Base-by-base conservation (phyloP, 2,888 invertebrate species). In the Corbicula japonica region DNA sequence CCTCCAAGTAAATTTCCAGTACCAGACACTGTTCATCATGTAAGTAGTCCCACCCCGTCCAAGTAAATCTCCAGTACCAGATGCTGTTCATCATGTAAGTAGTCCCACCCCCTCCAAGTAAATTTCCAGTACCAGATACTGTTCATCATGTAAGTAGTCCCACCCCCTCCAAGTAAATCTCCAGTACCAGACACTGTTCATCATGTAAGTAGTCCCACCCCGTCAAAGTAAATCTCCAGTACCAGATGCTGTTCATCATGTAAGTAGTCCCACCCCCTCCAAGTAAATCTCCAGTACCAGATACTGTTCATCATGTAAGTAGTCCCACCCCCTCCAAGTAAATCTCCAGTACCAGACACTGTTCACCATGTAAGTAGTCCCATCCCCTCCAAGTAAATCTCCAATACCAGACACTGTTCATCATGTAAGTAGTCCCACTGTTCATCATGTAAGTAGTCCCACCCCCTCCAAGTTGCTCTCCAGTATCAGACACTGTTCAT, bases 81-180 rank as follows among this genome's bases (percentile, higher is more conserved):
- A n/a, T n/a, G n/a, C n/a, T n/a, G n/a, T n/a, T n/a, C n/a, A n/a
- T n/a, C n/a, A n/a, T n/a, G n/a, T n/a, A n/a, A n/a, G n/a, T n/a
- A 41, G 41, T 41, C 5, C 82, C 78, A 26, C 87, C 83, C 3
- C 83, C 84, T 15, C 83, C 82, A 3, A 83, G 78, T 34, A 78
- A 86, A 41, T 80, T 84, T 12, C 83, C 85, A 26, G 85, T 70
- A 3, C 46, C 71, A n/a, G 73, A 71, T 10, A 56, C 62, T 12
- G 58, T 70, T 52, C 69, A 61, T 23, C 78, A 87, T 38, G 89
- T 66, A 72, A 62, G 21, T 75, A 44, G 76, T 83, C 5, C 82
- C 80, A 26, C 87, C 83, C 3, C 83, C 84, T 15, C 83, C 82
- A 3, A 83, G 80, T 34, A 78, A 86, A 41, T 82, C 85, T 12